Percentiles rank a stretch among this genome's conserved stretches.
Evolutionary conservation across 2,888 invertebrate species (phyloP).

Genomic region (Agriopis marginaria): DNA sequence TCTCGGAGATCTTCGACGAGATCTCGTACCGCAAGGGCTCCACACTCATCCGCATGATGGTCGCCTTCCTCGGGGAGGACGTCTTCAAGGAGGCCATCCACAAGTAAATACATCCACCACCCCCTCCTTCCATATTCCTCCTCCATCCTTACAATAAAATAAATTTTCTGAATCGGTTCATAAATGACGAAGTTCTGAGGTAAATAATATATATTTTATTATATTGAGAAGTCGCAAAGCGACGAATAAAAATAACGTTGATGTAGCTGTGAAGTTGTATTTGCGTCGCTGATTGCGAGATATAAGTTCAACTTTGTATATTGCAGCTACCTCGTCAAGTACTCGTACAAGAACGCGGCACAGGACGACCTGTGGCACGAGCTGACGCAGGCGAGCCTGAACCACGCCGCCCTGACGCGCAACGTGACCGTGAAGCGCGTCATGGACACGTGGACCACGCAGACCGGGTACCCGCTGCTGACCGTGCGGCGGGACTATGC

Average conservation of each 20-base stretch:
- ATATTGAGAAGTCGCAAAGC: no score
- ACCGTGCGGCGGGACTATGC: constrained; percentile 87
- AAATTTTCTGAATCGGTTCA: no score
- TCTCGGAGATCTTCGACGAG: constrained; percentile 93
- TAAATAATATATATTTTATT: no score
- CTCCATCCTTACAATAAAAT: no score
- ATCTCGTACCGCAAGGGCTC: constrained; percentile 95
- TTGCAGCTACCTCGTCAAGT: constrained; percentile 86
- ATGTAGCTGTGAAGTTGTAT: background rate
- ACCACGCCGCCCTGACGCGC: constrained; percentile 76
- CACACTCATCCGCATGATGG: constrained; percentile 96
- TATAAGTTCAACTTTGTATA: background rate
- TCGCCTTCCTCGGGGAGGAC: constrained; percentile 92
- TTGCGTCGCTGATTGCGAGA: background rate
- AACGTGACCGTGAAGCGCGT: constrained; percentile 89
- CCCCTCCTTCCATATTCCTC: no score
- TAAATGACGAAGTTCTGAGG: no score
- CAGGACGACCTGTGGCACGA: constrained; percentile 95
- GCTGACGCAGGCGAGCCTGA: constrained; percentile 85
- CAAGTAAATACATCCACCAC: constrained; percentile 61
- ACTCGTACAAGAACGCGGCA: constrained; percentile 90
- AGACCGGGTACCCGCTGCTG: constrained; percentile 94
- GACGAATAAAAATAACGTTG: no score
- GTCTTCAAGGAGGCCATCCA: constrained; percentile 89
- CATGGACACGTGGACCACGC: constrained; percentile 95